These are phyloP conservation scores for Orthosia cruda DNA, from an alignment of 2,888 invertebrate species.

Conservation along the genomic window DNA sequence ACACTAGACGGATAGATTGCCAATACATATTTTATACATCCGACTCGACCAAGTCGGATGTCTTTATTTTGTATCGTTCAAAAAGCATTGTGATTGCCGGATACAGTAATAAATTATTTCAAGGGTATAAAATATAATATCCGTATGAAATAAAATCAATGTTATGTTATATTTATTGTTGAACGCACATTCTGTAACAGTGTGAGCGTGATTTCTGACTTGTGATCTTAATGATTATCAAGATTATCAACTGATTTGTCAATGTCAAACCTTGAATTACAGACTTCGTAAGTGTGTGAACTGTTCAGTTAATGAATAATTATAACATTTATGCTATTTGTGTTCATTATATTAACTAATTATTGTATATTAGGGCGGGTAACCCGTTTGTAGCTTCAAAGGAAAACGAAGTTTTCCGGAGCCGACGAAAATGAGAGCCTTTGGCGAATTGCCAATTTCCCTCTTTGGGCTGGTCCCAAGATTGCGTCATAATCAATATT, in stretches of 20 bases:
- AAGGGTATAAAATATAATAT: background rate
- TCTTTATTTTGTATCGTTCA: background rate
- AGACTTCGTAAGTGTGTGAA: background rate
- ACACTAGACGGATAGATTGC: background rate
- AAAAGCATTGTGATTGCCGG: background rate
- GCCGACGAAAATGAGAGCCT: background rate
- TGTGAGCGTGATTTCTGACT: background rate
- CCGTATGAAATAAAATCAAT: background rate
- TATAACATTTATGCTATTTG: slow-evolving; percentile 25
- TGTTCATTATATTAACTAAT: slow-evolving; percentile 51
- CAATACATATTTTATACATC: background rate
- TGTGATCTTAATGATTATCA: background rate
- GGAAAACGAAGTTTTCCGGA: background rate
- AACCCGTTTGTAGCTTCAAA: background rate
- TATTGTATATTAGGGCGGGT: slow-evolving; percentile 30
- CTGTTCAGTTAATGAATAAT: slow-evolving; percentile 13
- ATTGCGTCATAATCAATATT: slow-evolving; percentile 17
- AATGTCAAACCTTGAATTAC: background rate
- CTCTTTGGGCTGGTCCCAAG: no score
- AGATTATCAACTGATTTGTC: background rate
- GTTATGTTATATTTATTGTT: slow-evolving; percentile 4
- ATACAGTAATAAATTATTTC: slow-evolving; percentile 2
- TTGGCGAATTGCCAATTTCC: background rate
- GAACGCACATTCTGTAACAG: slow-evolving; percentile 33
- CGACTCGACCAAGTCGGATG: background rate